phyloP scores from a whole-genome alignment of 1,140 invertebrate genomes.

The Neodiprion lecontei region DNA sequence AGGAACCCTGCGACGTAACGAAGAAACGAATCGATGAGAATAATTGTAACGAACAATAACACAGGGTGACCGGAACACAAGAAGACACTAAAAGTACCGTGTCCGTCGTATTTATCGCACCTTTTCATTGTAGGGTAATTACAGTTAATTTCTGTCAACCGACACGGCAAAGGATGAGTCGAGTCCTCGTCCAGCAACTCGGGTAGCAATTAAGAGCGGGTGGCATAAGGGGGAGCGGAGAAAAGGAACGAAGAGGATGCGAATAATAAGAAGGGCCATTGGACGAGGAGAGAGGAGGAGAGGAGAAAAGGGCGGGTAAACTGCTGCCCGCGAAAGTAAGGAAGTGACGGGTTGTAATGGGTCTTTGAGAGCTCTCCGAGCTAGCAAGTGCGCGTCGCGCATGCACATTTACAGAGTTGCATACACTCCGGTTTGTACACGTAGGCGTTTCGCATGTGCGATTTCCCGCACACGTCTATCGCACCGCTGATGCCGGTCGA shows the following conservation, averaged over 20 bases:
- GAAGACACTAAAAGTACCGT: no score
- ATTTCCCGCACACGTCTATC: not conserved
- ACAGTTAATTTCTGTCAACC: no score
- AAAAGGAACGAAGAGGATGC: conserved; percentile 18
- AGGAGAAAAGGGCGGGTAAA: conserved; percentile 1
- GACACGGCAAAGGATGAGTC: no score
- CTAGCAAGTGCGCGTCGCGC: conserved; percentile 16
- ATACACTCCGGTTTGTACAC: conserved; percentile 1
- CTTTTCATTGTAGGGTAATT: no score
- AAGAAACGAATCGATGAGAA: no score
- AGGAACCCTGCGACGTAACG: no score
- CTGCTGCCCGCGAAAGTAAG: not conserved
- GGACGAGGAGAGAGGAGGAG: not conserved
- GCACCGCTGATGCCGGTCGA: not conserved
- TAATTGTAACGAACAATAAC: no score
- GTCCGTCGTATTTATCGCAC: no score
- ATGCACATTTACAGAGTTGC: conserved; percentile 19
- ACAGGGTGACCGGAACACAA: no score
- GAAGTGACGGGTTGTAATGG: conserved; percentile 2
- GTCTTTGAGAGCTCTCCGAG: not conserved
- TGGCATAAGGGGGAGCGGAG: conserved; percentile 29
- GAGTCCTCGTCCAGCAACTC: no score
- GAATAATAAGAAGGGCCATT: not conserved
- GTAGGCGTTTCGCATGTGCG: conserved; percentile 8
- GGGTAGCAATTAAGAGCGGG: no score